Base-by-base conservation (phyloP, 2,797 vertebrate species). In the Streptopelia turtur region DNA sequence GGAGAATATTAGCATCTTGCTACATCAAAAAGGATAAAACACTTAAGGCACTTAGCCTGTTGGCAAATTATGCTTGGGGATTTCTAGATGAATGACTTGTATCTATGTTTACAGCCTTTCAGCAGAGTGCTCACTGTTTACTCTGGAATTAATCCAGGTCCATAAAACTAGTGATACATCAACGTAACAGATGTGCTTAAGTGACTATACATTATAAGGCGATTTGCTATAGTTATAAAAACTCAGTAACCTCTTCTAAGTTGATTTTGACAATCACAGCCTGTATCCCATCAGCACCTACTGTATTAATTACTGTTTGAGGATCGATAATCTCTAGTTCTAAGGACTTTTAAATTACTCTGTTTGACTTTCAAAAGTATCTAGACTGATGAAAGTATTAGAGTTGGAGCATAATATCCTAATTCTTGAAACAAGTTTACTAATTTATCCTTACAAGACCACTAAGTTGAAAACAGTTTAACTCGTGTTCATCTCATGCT, bases 121-220 rank as follows among this genome's bases (percentile, higher is more conserved):
- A 91, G 89, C 64, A 64, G 71, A 96, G 91, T 69, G 77, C 85
- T 93, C 91, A 74, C 71, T 96, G 89, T 97, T 98, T 98, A 96
- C 92, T 95, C 88, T 97, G 96, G 96, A 97, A 96, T 96, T 96
- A 97, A 96, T 97, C 95, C 95, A 97, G 94, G 68, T 61, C 85
- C 87, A 93, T 97, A 92, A 96, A 97, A 96, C 81, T 69, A 96
- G 87, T 79, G 94, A 95, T 96, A 96, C 66, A 96, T 95, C 94
- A 95, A 79, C 5, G 30, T 33, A 93, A 87, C 88, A 92, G 88
- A 96, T 85, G 85, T 76, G 93, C 91, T 83, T 85, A 96, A 95
- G 83, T 31, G 24, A 93, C 37, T 94, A 50, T 55, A 75, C 69
- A 77, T 83, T 85, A 39, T 72, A 91, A 95, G 93, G 90, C 10